These are phyloP conservation scores for Elephantulus edwardii DNA, from an alignment of 2,113 vertebrate species.

Conservation along the genomic window DNA sequence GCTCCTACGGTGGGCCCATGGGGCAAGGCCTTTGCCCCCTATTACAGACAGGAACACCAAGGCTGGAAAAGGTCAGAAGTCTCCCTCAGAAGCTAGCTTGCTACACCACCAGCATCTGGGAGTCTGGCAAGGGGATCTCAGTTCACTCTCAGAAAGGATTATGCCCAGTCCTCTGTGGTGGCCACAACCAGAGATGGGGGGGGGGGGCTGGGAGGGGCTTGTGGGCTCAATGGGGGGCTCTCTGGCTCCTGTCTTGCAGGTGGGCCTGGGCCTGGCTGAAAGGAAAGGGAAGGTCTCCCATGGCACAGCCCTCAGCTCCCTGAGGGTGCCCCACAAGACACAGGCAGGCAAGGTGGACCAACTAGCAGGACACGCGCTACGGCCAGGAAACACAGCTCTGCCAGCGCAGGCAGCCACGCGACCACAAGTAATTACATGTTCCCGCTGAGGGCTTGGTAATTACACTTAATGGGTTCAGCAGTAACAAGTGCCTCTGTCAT, in stretches of 20 bases:
- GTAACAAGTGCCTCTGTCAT: constrained; percentile 47
- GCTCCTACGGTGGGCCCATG: no score
- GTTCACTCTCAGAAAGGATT: no score
- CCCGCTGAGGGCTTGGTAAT: constrained; percentile 39
- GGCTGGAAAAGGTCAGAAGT: no score
- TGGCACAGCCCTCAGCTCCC: neutral
- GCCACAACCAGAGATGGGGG: neutral
- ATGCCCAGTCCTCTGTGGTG: no score
- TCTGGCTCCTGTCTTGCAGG: neutral
- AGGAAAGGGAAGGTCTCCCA: neutral
- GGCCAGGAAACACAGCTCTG: neutral
- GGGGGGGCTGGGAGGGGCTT: neutral
- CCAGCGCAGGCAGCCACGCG: neutral
- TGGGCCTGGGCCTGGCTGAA: neutral
- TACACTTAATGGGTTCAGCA: constrained; percentile 53
- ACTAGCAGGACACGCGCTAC: neutral
- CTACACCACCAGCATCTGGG: no score
- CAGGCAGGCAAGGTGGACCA: neutral
- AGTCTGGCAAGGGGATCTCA: no score
- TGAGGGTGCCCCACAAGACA: neutral
- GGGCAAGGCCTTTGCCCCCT: no score
- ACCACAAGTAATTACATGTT: constrained; percentile 32
- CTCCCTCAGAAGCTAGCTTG: no score
- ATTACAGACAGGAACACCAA: no score
- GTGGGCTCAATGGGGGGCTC: neutral